phyloP scores from a whole-genome alignment of 2,797 vertebrate genomes.

The Echeneis naucrates region DNA sequence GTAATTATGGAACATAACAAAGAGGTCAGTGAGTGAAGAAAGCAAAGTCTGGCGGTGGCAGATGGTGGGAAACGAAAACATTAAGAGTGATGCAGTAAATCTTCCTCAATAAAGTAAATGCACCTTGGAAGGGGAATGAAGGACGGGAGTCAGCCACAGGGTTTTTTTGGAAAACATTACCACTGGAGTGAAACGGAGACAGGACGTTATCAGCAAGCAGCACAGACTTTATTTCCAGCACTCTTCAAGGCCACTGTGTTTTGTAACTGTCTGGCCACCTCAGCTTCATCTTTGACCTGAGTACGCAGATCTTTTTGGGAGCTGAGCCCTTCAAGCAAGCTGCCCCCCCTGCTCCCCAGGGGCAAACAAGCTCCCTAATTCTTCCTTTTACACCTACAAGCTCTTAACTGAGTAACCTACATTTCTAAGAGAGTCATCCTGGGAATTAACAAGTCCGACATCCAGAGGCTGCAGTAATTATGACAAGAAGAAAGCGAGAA shows the following conservation, averaged over 20 bases:
- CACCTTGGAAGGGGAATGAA: conserved; percentile 24
- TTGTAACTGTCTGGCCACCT: neutral
- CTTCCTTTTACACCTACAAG: neutral
- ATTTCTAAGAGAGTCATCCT: neutral
- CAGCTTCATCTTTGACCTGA: conserved; percentile 6
- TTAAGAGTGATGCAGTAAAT: conserved; percentile 37
- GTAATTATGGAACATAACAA: conserved; percentile 1
- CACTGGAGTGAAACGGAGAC: neutral
- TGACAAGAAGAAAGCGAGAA: too few species aligned
- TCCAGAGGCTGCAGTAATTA: too few species aligned
- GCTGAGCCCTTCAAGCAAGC: neutral
- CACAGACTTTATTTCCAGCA: neutral
- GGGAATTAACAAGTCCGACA: too few species aligned
- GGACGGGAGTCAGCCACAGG: conserved; percentile 4
- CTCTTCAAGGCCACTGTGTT: neutral
- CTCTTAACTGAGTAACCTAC: neutral
- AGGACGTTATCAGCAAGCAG: neutral
- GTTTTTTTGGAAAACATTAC: conserved; percentile 1
- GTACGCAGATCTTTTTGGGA: neutral
- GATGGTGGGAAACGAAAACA: conserved; percentile 49
- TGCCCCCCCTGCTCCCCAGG: too few species aligned
- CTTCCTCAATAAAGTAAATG: conserved; percentile 16
- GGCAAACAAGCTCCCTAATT: neutral
- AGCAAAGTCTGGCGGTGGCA: conserved; percentile 42
- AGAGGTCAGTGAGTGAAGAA: conserved; percentile 7